Evolutionary conservation across 2,113 vertebrate species (phyloP).

Genomic region (Semnopithecus entellus): DNA sequence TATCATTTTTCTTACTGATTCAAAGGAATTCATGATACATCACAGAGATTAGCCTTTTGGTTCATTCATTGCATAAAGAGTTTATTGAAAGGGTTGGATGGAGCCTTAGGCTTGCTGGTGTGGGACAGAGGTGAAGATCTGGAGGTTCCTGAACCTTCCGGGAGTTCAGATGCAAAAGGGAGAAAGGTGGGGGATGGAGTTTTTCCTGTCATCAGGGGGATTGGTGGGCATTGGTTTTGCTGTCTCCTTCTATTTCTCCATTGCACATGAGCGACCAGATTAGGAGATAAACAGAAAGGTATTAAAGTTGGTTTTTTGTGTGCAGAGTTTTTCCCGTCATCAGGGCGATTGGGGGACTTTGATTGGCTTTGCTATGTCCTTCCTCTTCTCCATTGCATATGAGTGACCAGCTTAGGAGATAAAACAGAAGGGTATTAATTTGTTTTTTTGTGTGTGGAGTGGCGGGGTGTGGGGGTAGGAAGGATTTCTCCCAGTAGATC

Average conservation of each 20-base stretch:
- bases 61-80: background rate
- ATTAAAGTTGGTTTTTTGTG: background rate
- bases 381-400: background rate
- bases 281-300: background rate
- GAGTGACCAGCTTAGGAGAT: background rate
- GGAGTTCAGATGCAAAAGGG: background rate
- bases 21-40: background rate
- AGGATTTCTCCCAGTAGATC: background rate
- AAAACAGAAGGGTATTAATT: background rate
- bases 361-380: background rate
- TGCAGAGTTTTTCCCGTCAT: background rate
- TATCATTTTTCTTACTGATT: background rate
- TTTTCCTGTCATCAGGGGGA: background rate
- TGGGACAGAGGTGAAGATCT: background rate
- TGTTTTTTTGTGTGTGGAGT: background rate
- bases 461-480: no score
- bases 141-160: background rate
- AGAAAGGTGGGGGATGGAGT: background rate
- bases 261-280: background rate
- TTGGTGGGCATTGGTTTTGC: background rate
- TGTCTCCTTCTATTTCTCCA: background rate
- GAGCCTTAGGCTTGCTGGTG: background rate
- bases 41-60: background rate
- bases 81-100: background rate
- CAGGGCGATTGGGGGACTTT: background rate